These are phyloP conservation scores for Candoia aspera DNA, from an alignment of 2,113 vertebrate species.

Conservation along the genomic window DNA sequence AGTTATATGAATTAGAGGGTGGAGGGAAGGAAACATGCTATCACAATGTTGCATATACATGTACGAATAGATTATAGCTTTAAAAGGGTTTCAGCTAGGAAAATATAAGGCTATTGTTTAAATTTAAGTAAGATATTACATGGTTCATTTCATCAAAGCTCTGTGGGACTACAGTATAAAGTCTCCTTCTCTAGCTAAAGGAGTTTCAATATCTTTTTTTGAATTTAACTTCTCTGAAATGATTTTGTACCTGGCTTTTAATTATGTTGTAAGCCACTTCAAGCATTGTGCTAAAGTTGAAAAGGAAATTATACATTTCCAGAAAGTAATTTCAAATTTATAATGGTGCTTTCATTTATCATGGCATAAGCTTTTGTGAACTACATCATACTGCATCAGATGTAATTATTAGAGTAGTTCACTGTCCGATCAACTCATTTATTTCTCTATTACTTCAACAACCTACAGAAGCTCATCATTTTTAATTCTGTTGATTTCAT, in stretches of 20 bases:
- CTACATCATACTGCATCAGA: not conserved
- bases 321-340: not conserved
- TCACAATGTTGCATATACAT: not conserved
- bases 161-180: not conserved
- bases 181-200: not conserved
- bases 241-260: not conserved
- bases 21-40: not conserved
- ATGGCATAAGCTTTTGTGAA: not conserved
- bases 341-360: not conserved
- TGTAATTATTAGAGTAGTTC: not conserved
- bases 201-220: not conserved
- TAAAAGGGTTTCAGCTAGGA: not conserved
- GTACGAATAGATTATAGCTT: not conserved
- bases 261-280: not conserved
- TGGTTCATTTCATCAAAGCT: not conserved
- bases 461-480: not conserved
- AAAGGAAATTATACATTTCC: not conserved
- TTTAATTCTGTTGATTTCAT: not conserved
- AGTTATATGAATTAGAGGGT: not conserved
- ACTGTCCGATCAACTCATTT: not conserved
- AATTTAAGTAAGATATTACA: not conserved
- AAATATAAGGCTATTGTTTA: not conserved
- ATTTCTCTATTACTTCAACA: not conserved
- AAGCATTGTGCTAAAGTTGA: not conserved
- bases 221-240: not conserved